These are phyloP conservation scores for Drosophila murphyi DNA, from an alignment of 1,140 invertebrate species.

Conservation along the genomic window DNA sequence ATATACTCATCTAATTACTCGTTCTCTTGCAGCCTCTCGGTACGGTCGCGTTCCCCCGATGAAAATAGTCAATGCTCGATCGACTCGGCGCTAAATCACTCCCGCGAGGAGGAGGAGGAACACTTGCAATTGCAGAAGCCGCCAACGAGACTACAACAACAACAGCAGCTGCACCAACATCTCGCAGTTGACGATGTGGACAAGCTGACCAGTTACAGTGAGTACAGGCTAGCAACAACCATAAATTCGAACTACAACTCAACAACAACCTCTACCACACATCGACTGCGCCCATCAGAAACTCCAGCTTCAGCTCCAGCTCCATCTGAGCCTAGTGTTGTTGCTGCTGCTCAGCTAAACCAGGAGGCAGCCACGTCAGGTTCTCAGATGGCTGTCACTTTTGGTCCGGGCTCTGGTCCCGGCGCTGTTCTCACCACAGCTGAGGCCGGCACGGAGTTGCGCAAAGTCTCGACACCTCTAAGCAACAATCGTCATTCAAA, in stretches of 20 bases:
- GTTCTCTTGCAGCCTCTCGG: conserved; percentile 85
- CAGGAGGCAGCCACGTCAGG: conserved; percentile 34
- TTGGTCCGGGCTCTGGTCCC: background rate
- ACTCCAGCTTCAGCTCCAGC: conserved; percentile 9
- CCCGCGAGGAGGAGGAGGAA: conserved; percentile 91
- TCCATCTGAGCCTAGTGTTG: background rate
- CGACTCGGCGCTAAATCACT: conserved; percentile 93
- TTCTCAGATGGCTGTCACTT: conserved; percentile 8
- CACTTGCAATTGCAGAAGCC: conserved; percentile 37
- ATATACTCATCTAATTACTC: background rate
- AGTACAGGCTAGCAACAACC: conserved; percentile 39
- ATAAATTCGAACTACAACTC: conserved; percentile 3
- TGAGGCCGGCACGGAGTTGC: conserved; percentile 74
- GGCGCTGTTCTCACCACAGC: background rate
- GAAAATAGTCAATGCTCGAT: conserved; percentile 91
- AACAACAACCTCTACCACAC: conserved; percentile 8
- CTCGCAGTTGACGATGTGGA: conserved; percentile 55
- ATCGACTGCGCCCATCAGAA: conserved; percentile 19
- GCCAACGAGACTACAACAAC: conserved; percentile 26
- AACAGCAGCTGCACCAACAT: conserved; percentile 24
- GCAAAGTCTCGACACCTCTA: conserved; percentile 58
- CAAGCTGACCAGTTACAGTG: conserved; percentile 68
- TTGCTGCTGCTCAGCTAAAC: background rate
- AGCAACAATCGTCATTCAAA: conserved; percentile 82
- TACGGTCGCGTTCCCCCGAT: conserved; percentile 88